Percentiles rank a stretch among this genome's conserved stretches.
These are phyloP conservation scores for Andrena marginata DNA, from an alignment of 2,888 invertebrate species.

Conservation along the genomic window DNA sequence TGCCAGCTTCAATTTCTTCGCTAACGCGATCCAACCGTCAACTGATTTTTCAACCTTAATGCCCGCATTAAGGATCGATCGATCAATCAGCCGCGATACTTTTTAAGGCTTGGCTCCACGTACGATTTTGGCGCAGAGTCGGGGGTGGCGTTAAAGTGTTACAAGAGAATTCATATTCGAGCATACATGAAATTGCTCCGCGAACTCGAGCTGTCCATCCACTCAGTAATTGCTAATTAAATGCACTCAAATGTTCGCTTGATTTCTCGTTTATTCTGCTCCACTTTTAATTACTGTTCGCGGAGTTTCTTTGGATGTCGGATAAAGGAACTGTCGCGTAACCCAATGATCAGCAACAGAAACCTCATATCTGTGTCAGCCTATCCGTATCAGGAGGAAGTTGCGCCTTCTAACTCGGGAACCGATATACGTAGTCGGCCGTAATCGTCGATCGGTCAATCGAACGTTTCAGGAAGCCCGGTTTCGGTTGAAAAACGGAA, in stretches of 20 bases:
- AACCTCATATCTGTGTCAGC: conserved; percentile 43
- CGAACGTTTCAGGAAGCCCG: conserved; percentile 59
- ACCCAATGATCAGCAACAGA: conserved; percentile 14
- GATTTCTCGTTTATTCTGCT: background rate
- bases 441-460: conserved; percentile 69
- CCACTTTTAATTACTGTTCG: background rate
- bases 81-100: conserved; percentile 39
- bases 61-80: conserved; percentile 26
- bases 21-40: background rate
- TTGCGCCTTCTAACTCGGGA: conserved; percentile 30
- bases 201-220: background rate
- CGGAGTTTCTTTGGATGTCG: background rate
- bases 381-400: conserved; percentile 40
- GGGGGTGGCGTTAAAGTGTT: background rate
- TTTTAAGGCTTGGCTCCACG: conserved; percentile 16
- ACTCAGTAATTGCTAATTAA: background rate
- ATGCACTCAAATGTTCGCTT: background rate
- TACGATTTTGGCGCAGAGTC: background rate
- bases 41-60: conserved; percentile 9
- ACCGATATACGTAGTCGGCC: conserved; percentile 46
- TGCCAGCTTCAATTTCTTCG: background rate
- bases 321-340: conserved; percentile 15
- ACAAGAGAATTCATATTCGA: background rate
- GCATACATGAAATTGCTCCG: background rate
- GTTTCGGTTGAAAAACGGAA: conserved; percentile 51